A percentile compares a stretch with the other conserved stretches of the same genome.
These are phyloP conservation scores for Prunella strophiata DNA, from an alignment of 2,797 vertebrate genomes.

Conservation along the genomic window DNA sequence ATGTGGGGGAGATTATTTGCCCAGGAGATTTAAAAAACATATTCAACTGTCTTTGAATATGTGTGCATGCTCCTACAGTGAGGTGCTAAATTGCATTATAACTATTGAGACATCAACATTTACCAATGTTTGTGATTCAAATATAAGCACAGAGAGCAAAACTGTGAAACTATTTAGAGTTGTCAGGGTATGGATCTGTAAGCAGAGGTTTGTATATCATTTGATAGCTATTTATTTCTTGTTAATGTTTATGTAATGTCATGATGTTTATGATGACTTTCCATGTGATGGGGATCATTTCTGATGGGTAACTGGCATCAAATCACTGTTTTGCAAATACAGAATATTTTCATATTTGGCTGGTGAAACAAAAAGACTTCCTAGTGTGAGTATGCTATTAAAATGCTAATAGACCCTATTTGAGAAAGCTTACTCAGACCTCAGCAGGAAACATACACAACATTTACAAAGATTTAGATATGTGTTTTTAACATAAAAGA, in stretches of 20 bases:
- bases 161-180: neutral
- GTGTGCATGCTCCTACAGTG: neutral
- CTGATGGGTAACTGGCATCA: neutral
- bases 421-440: conserved; percentile 27
- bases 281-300: neutral
- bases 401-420: conserved; percentile 49
- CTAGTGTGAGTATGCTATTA: conserved; percentile 39
- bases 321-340: conserved; percentile 9
- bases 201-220: neutral
- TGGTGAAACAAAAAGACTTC: conserved; percentile 50
- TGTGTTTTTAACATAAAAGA: conserved; percentile 14
- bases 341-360: conserved; percentile 11
- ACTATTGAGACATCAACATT: conserved; percentile 1
- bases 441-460: neutral
- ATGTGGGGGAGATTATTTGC: neutral
- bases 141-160: neutral
- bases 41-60: neutral
- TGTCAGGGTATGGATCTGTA: neutral
- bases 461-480: neutral
- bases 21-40: neutral
- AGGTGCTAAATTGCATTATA: neutral
- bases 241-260: neutral
- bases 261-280: neutral
- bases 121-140: neutral
- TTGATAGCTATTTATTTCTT: conserved; percentile 1